Percentiles rank a stretch among this genome's conserved stretches.
Conservation (phyloP, 2,113 vertebrate genomes). For the Vidua chalybeata region DNA sequence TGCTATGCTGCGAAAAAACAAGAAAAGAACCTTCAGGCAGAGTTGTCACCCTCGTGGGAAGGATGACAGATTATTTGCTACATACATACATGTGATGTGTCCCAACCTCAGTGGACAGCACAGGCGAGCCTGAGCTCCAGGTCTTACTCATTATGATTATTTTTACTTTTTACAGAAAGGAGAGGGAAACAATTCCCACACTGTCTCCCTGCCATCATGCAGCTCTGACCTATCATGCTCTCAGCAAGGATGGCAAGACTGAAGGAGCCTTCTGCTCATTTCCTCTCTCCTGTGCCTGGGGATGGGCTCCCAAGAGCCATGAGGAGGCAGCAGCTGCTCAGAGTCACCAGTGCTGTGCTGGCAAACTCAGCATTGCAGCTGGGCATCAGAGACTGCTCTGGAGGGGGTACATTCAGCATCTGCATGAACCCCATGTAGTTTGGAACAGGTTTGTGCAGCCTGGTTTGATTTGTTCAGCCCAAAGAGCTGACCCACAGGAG, state of each 20-base stretch:
- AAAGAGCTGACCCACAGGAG: rapidly evolving
- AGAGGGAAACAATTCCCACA: neutral
- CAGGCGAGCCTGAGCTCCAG: neutral
- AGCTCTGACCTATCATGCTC: neutral
- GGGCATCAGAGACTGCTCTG: neutral
- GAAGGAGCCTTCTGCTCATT: neutral
- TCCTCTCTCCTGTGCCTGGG: neutral
- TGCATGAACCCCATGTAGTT: neutral
- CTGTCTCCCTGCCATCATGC: neutral
- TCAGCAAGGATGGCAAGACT: neutral
- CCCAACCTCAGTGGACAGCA: neutral
- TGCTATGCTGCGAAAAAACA: neutral
- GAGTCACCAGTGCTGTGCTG: neutral
- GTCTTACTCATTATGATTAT: neutral
- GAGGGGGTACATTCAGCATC: neutral
- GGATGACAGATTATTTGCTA: neutral
- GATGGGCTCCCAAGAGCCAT: neutral
- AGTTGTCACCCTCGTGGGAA: neutral
- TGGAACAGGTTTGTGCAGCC: neutral
- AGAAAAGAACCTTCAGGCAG: neutral
- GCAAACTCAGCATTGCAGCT: neutral
- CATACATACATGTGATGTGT: neutral
- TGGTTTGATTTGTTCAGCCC: neutral
- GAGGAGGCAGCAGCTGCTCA: neutral
- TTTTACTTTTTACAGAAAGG: neutral